These are phyloP conservation scores for Megastigmus dorsalis DNA, from an alignment of 2,888 invertebrate species.

Conservation along the genomic window DNA sequence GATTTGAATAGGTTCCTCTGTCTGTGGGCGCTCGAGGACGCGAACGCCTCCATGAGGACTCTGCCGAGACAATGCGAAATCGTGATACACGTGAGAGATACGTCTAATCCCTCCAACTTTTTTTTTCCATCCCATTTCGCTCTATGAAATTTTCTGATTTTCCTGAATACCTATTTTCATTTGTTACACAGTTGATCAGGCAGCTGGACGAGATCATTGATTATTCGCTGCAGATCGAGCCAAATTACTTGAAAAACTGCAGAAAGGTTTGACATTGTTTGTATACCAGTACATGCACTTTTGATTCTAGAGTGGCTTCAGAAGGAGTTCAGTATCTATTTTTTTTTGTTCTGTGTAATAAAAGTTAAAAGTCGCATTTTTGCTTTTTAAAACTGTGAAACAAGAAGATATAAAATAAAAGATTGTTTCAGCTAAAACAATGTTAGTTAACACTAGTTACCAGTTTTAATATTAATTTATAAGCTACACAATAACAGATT, in stretches of 20 bases:
- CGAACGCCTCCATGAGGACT: slow-evolving; percentile 73
- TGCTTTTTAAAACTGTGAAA: neutral
- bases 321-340: too few relatives aligned
- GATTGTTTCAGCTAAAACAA: neutral
- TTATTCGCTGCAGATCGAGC: slow-evolving; percentile 72
- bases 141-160: neutral
- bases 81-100: slow-evolving; percentile 56
- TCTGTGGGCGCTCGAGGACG: slow-evolving; percentile 75
- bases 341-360: too few relatives aligned
- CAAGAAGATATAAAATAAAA: neutral
- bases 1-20: slow-evolving; percentile 79
- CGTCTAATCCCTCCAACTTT: too few relatives aligned
- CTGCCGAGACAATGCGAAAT: slow-evolving; percentile 75
- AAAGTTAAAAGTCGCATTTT: too few relatives aligned
- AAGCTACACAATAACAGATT: too few relatives aligned
- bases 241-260: slow-evolving; percentile 73
- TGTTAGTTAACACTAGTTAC: too few relatives aligned
- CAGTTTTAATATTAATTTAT: too few relatives aligned
- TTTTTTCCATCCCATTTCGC: too few relatives aligned
- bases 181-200: slow-evolving; percentile 75
- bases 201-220: slow-evolving; percentile 76
- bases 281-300: neutral
- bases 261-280: slow-evolving; percentile 72
- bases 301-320: too few relatives aligned
- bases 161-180: neutral